Evolutionary conservation across 2,113 vertebrate species (phyloP).

Genomic region (Butorides virescens): DNA sequence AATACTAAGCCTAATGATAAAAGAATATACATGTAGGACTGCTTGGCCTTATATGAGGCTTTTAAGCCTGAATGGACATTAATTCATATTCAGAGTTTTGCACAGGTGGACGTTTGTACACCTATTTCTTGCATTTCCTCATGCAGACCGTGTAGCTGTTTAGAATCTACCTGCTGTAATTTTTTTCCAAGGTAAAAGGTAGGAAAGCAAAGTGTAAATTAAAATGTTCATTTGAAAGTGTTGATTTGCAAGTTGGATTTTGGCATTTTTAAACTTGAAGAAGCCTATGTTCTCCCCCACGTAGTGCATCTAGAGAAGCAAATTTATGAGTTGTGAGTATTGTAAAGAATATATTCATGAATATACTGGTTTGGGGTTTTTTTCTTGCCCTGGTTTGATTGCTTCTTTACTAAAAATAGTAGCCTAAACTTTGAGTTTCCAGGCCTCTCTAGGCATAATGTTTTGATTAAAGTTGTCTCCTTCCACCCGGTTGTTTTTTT

Average conservation of each 20-base stretch:
- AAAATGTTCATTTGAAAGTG: background rate
- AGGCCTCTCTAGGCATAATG: background rate
- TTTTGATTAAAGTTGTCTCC: background rate
- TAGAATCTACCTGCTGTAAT: background rate
- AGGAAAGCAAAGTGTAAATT: background rate
- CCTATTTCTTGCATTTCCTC: accelerated
- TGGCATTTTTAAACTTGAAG: background rate
- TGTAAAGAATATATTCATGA: background rate
- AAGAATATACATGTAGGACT: background rate
- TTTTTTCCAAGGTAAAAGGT: background rate
- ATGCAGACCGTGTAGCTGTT: background rate
- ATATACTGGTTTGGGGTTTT: accelerated
- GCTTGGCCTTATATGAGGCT: background rate
- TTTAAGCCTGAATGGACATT: background rate
- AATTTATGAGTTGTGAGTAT: background rate
- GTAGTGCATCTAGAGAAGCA: background rate
- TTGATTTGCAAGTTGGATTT: background rate
- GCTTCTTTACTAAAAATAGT: background rate
- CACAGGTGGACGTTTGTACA: accelerated
- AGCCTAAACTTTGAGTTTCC: background rate
- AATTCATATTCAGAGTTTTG: background rate
- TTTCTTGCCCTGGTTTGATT: background rate
- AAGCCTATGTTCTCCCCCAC: background rate
- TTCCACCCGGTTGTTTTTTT: background rate
- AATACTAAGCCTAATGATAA: too few species aligned